phyloP scores from a whole-genome alignment of 2,113 vertebrate genomes.

The Xenopus tropicalis region UCB_Xtro_10.0 CM004450.2:145994001-145994500 shows the following conservation, averaged over 20 bases:
- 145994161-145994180: too few relatives aligned
- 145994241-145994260: not conserved
- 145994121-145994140: not conserved
- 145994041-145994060: not conserved
- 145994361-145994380: too few relatives aligned
- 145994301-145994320: too few relatives aligned
- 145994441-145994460: constrained; percentile 76
- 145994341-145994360: too few relatives aligned
- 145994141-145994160: not conserved
- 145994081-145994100: not conserved
- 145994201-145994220: not conserved
- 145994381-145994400: not conserved
- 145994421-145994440: constrained; percentile 85
- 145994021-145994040: not conserved
- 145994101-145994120: not conserved
- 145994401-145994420: constrained; percentile 72
- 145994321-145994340: too few relatives aligned
- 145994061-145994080: not conserved
- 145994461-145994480: constrained; percentile 85
- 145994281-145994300: too few relatives aligned
- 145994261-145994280: too few relatives aligned
- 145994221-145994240: not conserved
- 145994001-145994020: not conserved
- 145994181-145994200: too few relatives aligned
- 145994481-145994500: constrained; percentile 84